These are phyloP conservation scores for Pygoscelis antarcticus DNA, from an alignment of 2,113 vertebrate species.

Conservation along the genomic window DNA sequence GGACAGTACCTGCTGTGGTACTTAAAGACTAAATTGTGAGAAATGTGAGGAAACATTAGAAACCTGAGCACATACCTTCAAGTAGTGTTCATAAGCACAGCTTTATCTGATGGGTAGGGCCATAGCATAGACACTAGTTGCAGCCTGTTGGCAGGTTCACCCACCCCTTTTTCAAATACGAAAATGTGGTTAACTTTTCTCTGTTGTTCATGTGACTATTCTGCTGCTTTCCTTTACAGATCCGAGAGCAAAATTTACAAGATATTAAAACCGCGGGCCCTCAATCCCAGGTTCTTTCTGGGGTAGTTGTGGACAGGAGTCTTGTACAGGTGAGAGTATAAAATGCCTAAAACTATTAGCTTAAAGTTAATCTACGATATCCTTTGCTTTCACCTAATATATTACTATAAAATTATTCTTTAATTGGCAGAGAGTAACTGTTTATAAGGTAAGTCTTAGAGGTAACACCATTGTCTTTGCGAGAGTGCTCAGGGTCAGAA, in stretches of 20 bases:
- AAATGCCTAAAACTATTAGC: neutral
- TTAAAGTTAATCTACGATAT: neutral
- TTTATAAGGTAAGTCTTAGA: constrained; percentile 85
- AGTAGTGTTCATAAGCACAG: neutral
- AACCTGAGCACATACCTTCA: neutral
- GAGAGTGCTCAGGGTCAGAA: constrained; percentile 58
- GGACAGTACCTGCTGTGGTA: neutral
- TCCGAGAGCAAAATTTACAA: constrained; percentile 96
- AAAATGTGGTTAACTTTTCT: neutral
- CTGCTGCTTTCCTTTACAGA: constrained; percentile 74
- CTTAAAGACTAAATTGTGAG: neutral
- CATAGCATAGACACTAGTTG: fast-evolving
- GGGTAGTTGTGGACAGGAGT: constrained; percentile 85
- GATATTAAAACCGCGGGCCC: constrained; percentile 96
- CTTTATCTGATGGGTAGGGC: neutral
- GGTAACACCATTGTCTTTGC: constrained; percentile 63
- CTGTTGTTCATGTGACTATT: neutral
- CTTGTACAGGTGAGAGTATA: constrained; percentile 88
- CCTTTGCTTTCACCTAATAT: constrained; percentile 21
- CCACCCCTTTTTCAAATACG: neutral
- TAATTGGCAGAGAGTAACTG: constrained; percentile 81
- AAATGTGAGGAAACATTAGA: neutral
- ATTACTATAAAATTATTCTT: constrained; percentile 80
- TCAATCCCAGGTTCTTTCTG: constrained; percentile 92
- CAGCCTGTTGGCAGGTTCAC: neutral